Evolutionary conservation across 2,888 invertebrate species (phyloP), one percentile per base, ranked within the genome.

Genomic region (Thecocarcelia acutangulata): DNA sequence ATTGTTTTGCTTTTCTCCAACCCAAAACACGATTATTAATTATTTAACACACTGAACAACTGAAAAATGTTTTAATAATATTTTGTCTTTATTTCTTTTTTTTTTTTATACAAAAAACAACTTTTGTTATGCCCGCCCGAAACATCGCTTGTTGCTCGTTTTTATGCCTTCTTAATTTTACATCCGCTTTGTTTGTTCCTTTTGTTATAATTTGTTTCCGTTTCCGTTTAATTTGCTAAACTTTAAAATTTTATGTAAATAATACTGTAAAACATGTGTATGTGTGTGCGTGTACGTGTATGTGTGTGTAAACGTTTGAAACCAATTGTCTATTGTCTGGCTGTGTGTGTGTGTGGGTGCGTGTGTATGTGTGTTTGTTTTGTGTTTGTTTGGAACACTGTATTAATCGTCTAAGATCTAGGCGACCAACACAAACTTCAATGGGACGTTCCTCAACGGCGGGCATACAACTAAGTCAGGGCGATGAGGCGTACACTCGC

Each of bases 401-500:
- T 88, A 89, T 89, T 88, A 89, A 88, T 87, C 85, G 85, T 86
- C 86, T 87, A 90, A 90, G 91, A 90, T 90, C 89, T 89, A 90
- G 90, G 88, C 91, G 90, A 86, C 89, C 90, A 86, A 88, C 90
- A 86, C 89, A 90, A 88, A 87, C 90, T 83, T 89, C 90, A 86
- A 86, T 87, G 83, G 87, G 87, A 85, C 89, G 89, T 59, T 84
- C 84, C 77, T 86, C 86, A 66, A 86, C 85, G 69, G 83, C 85
- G 66, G 87, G 88, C 75, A 94, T 94, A 85, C 88, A 87, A 85
- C 84, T 91, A 83, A 88, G 87, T 50, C 91, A 90, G 80, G 91
- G 91, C 82, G 97, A 98, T 93, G 98, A 97, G 91, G 93, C 95
- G 88, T 97, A 97, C 92, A 95, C 96, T 93, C 97, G 97, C 91